Evolutionary conservation across 2,888 invertebrate genomes (phyloP), one percentile per base, ranked within the genome.

Genomic region (Drosophila mettleri): DNA sequence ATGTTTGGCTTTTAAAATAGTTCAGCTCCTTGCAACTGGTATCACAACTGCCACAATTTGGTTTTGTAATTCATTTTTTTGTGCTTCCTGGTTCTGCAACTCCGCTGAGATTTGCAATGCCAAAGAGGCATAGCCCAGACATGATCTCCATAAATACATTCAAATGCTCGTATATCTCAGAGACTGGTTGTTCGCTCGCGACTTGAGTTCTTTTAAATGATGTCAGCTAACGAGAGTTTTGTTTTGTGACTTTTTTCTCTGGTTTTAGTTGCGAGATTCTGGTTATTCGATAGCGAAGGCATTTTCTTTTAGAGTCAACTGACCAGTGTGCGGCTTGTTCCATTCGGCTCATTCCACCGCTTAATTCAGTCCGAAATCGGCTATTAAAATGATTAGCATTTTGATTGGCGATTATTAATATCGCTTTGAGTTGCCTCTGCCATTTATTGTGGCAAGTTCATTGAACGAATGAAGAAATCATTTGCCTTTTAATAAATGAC

Each of bases 101-200:
- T 67, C 61, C 63, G 24, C 67, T 48, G 86, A 79, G 86, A 86
- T 82, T 82, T 75, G 70, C 83, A 67, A 78, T 81, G 82, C 65
- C 69, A 66, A 80, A 82, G 68, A 78, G 74, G 78, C 88, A 82
- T 73, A 70, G 67, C 10, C 20, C 39, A 41, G 86, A 71, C 86
- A 82, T 86, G 88, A 88, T 88, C 86, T 86, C 59, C 88, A 78
- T 69, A 68, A 71, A 78, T 62, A 71, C 55, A 63, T 68, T 31
- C 53, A 63, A 67, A 59, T 43, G 48, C 51, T 54, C 53, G 45
- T 41, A 57, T 33, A 55, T 49, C 66, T 46, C 45, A 46, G 36
- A 7, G 49, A 39, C 54, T 54, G 64, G 69, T 62, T 38, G 48
- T 20, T 46, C 51, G 65, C 63, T 61, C 51, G 53, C 24, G 69